These are phyloP conservation scores for Phyto melanocephala DNA, from an alignment of 2,888 invertebrate genomes.

Conservation along the genomic window DNA sequence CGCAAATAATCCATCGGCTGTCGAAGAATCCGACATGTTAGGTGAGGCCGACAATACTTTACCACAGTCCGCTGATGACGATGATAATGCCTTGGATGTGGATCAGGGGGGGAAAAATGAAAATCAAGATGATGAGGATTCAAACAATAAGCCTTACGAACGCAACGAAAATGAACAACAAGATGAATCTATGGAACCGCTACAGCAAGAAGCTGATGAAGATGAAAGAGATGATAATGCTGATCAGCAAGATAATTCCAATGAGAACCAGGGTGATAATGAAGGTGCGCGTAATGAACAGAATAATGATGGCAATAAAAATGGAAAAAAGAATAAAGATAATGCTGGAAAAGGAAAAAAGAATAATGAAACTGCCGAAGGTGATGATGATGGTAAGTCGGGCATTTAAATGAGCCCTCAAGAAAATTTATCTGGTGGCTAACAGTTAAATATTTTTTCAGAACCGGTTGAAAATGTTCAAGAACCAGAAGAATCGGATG, in stretches of 20 bases:
- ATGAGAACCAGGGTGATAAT: slow-evolving; percentile 48
- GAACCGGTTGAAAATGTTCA: slow-evolving; percentile 80
- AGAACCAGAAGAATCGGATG: slow-evolving; percentile 82
- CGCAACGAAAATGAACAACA: slow-evolving; percentile 58
- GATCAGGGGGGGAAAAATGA: slow-evolving; percentile 47
- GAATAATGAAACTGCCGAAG: slow-evolving; percentile 26
- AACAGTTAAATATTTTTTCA: slow-evolving; percentile 37
- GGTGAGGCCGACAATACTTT: slow-evolving; percentile 73
- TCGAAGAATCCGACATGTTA: slow-evolving; percentile 71
- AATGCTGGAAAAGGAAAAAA: slow-evolving; percentile 15
- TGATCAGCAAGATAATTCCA: slow-evolving; percentile 23
- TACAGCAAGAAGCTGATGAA: slow-evolving; percentile 38
- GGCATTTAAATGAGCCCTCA: not conserved
- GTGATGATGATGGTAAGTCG: slow-evolving; percentile 68
- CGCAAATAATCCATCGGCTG: slow-evolving; percentile 67
- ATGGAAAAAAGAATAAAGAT: slow-evolving; percentile 52
- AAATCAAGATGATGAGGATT: slow-evolving; percentile 55
- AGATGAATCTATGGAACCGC: slow-evolving; percentile 60
- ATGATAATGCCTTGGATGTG: slow-evolving; percentile 59
- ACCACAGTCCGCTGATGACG: slow-evolving; percentile 65
- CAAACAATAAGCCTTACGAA: slow-evolving; percentile 7
- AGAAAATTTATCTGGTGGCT: too few relatives aligned
- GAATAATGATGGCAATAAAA: slow-evolving; percentile 53
- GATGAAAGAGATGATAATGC: slow-evolving; percentile 12
- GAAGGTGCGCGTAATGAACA: slow-evolving; percentile 50